Conservation (phyloP, 2,113 vertebrate genomes). For the Limnothrissa miodon region DNA sequence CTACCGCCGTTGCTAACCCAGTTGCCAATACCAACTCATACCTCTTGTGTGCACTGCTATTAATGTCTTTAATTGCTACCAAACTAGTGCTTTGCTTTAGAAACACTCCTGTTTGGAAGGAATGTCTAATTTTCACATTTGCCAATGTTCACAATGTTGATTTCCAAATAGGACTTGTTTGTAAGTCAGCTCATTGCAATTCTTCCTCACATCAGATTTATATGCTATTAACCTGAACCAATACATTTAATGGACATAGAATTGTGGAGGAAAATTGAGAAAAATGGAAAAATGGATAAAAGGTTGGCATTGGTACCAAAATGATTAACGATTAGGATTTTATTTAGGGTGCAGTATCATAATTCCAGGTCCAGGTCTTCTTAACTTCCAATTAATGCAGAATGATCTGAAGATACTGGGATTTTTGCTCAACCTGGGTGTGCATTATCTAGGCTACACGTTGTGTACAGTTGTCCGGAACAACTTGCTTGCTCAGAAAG, state of each 20-base stretch:
- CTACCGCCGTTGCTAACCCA: background rate
- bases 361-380: too few species aligned
- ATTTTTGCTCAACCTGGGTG: too few species aligned
- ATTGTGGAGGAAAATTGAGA: background rate
- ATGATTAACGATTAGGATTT: background rate
- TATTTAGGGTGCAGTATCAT: background rate
- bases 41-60: background rate
- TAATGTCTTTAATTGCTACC: background rate
- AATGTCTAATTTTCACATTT: background rate
- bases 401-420: too few species aligned
- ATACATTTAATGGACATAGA: background rate
- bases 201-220: background rate
- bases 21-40: background rate
- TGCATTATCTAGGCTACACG: too few species aligned
- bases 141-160: background rate
- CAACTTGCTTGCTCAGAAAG: too few species aligned
- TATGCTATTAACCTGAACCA: background rate
- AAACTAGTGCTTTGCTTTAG: conserved; percentile 3
- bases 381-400: too few species aligned
- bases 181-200: background rate
- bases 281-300: background rate
- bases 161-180: background rate
- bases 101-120: background rate
- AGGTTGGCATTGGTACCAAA: background rate
- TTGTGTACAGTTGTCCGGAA: too few species aligned